Conservation (phyloP, 2,797 vertebrate genomes). For the Acanthiza pusilla region DNA sequence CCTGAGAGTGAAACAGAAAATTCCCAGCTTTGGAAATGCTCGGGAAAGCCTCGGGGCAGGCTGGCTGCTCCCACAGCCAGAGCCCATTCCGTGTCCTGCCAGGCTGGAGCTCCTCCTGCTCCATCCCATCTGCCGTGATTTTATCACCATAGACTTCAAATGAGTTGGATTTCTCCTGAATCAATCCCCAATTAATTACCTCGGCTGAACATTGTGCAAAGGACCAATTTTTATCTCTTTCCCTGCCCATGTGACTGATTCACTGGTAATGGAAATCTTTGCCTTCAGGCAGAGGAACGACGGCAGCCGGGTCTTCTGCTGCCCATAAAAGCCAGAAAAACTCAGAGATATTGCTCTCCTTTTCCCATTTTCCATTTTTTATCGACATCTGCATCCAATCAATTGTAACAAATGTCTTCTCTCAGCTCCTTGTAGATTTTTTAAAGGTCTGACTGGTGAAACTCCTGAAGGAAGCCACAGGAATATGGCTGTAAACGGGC, state of each 20-base stretch:
- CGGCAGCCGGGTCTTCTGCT: not conserved
- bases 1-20: not conserved
- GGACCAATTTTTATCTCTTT: not conserved
- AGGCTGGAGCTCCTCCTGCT: not conserved
- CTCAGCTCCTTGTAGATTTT: not conserved
- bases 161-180: not conserved
- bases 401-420: not conserved
- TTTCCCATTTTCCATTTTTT: not conserved
- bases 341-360: not conserved
- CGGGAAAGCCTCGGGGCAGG: not conserved
- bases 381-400: not conserved
- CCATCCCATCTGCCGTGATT: not conserved
- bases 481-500: not conserved
- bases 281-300: not conserved
- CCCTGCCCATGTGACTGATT: not conserved
- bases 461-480: not conserved
- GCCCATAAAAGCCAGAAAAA: not conserved
- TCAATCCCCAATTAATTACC: constrained; percentile 48
- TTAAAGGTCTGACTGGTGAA: not conserved
- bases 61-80: not conserved
- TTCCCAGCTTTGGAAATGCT: not conserved
- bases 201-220: not conserved
- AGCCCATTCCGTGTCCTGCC: not conserved
- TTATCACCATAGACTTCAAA: not conserved
- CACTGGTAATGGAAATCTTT: not conserved